phyloP scores from a whole-genome alignment of 2,113 vertebrate species.

The Calidris pygmaea region DNA sequence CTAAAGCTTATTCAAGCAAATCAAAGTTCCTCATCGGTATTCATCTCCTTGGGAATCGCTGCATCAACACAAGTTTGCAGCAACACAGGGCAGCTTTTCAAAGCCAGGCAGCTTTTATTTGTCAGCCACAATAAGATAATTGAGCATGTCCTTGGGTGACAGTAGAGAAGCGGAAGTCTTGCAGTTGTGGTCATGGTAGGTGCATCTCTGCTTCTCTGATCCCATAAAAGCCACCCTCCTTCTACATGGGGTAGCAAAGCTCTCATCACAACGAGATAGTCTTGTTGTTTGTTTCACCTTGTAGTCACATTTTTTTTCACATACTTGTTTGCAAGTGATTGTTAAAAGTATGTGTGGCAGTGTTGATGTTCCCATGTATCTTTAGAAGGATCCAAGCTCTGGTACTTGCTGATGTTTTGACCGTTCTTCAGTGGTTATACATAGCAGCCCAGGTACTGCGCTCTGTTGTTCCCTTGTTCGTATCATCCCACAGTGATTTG shows the following conservation, averaged over 20 bases:
- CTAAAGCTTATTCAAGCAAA: background rate
- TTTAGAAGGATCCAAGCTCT: background rate
- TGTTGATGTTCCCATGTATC: background rate
- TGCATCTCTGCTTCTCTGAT: background rate
- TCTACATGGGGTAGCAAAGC: background rate
- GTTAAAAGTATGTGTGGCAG: background rate
- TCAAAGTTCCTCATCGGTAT: background rate
- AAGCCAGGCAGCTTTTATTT: background rate
- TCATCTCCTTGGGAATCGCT: background rate
- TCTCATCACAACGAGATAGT: background rate
- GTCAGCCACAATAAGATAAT: background rate
- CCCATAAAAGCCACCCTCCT: background rate
- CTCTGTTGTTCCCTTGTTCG: background rate
- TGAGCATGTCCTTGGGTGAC: background rate
- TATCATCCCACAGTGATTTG: background rate
- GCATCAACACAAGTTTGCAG: background rate
- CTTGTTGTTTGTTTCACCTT: background rate
- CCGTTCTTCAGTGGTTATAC: background rate
- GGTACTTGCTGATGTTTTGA: background rate
- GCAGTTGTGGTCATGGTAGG: background rate
- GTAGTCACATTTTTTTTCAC: background rate
- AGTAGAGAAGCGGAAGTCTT: background rate
- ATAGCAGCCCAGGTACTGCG: background rate
- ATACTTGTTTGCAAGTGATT: background rate
- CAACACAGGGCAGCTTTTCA: background rate